phyloP scores from a whole-genome alignment of 2,113 vertebrate species.

The Brachyhypopomus gauderio region DNA sequence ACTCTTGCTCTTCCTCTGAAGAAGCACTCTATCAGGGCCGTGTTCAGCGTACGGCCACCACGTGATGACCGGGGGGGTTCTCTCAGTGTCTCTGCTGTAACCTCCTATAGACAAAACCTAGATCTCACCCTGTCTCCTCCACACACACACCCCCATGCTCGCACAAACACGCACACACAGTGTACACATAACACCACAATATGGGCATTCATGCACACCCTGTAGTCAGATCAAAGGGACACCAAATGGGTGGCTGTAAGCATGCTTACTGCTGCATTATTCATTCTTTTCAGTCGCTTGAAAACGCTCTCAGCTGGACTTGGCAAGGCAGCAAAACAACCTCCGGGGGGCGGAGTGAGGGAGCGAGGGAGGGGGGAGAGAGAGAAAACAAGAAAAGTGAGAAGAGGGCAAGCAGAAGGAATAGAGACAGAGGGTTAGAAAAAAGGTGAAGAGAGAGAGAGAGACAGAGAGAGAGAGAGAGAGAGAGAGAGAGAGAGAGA shows the following conservation, averaged over 20 bases:
- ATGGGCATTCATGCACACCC: conserved; percentile 95
- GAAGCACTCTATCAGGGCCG: conserved; percentile 74
- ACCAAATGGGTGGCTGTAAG: conserved; percentile 94
- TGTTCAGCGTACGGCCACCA: conserved; percentile 71
- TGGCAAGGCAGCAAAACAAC: conserved; percentile 84
- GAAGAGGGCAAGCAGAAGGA: background rate
- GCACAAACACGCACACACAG: conserved; percentile 68
- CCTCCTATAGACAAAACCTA: conserved; percentile 88
- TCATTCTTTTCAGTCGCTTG: conserved; percentile 92
- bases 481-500: background rate
- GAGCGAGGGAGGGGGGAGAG: conserved; percentile 34
- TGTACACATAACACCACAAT: conserved; percentile 98
- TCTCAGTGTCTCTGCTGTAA: conserved; percentile 90
- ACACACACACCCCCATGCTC: conserved; percentile 49
- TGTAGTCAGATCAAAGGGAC: conserved; percentile 95
- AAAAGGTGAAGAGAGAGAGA: conserved; percentile 17
- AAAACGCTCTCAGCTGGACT: conserved; percentile 90
- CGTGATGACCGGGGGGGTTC: conserved; percentile 87
- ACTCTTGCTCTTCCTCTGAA: conserved; percentile 62
- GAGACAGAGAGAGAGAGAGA: conserved; percentile 27
- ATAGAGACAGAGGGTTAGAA: background rate
- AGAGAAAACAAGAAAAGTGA: conserved; percentile 13
- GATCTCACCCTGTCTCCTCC: conserved; percentile 83
- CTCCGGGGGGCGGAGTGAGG: conserved; percentile 60
- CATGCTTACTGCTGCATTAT: conserved; percentile 93